Conservation (phyloP, 1,140 invertebrate genomes). For the Kradibia gibbosae region DNA sequence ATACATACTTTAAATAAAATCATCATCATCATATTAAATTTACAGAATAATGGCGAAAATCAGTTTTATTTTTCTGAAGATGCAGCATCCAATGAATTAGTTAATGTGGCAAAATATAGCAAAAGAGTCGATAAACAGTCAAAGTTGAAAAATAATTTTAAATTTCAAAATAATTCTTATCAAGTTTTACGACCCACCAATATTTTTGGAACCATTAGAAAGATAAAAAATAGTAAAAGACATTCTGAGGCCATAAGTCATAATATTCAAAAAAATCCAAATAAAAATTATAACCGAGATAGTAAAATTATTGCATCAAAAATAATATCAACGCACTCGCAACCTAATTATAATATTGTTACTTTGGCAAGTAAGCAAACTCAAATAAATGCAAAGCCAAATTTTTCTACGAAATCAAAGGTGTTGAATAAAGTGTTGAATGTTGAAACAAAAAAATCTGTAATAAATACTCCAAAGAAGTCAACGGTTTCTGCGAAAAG, state of each 20-base stretch:
- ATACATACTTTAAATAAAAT: background rate
- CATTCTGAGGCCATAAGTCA: background rate
- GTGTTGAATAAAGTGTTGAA: background rate
- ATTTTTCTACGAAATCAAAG: background rate
- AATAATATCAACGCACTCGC: background rate
- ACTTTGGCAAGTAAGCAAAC: background rate
- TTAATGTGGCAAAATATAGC: background rate
- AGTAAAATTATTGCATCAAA: background rate
- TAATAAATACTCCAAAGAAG: constrained; percentile 9
- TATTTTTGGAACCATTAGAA: constrained; percentile 13
- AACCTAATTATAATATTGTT: background rate
- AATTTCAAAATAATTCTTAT: background rate
- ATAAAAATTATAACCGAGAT: background rate
- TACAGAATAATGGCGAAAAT: constrained; percentile 31
- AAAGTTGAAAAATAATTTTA: background rate
- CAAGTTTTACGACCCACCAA: background rate
- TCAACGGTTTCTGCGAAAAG: background rate
- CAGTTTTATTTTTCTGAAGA: background rate
- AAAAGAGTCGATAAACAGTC: background rate
- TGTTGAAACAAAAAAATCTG: background rate
- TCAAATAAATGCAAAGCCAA: background rate
- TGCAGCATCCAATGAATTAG: background rate
- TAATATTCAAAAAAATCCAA: background rate
- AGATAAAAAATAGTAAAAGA: constrained; percentile 31
- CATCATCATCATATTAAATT: constrained; percentile 32